Base-by-base conservation (phyloP, 1,140 invertebrate genomes). In the Drosophila ercepeae region DNA sequence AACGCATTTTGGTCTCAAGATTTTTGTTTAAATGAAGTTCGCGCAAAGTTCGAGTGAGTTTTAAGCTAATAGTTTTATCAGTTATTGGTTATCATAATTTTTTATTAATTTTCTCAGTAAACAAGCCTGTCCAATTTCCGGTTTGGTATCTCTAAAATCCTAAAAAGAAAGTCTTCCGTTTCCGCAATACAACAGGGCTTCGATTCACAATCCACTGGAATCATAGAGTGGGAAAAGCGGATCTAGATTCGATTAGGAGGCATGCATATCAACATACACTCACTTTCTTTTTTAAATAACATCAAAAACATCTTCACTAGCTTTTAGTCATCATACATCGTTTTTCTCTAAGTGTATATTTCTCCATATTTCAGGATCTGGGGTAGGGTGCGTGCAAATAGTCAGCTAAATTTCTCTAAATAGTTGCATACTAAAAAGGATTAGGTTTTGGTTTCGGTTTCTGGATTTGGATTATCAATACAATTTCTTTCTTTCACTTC, bases 1-100 rank as follows among this genome's bases (percentile, higher is more conserved):
- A 86, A 86, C 82, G 82, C 82, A 74, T 74, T 88, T 86, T 86
- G 82, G 82, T 86, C 82, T 86, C 82, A 86, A 86, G 73, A 70
- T 75, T 88, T 88, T 32, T 32, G 9, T 39, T 65, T 41, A 34
- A 61, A 65, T 46, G 72, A 75, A 72, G 54, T 72, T 68, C 39
- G 64, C 64, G 64, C 53, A 41, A 53, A 57, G 51, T 68, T 27
- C 27, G 46, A 64, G 55, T 70, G 45, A 67, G 36, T 21, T 59
- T 46, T 73, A 44, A 65, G 63, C 60, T 81, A 57, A 72, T 41
- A 18, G 72, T 63, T 55, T 65, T 51, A 58, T 64, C 54, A 23
- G 39, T 34, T 48, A 49, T 13, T 11, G 9, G 51, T 19, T 51
- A 58, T 51, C 39, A n/a, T 65, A 52, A 36, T 42, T 39, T 39